phyloP scores from a whole-genome alignment of 2,113 vertebrate genomes.

The Eretmochelys imbricata region DNA sequence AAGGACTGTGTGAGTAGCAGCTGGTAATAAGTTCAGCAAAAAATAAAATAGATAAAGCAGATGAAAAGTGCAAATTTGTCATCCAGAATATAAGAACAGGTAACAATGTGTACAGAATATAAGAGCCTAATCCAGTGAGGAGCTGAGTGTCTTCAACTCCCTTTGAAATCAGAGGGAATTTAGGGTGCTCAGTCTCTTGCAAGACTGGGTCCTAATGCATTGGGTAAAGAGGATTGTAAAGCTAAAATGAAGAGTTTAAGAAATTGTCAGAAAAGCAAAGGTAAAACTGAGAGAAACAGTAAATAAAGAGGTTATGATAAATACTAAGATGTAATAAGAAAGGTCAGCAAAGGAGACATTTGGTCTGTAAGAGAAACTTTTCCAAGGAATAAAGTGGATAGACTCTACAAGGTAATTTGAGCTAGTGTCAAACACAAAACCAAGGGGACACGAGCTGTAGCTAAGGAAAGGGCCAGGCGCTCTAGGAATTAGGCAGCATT shows the following conservation, averaged over 20 bases:
- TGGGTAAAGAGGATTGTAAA: background rate
- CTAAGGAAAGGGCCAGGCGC: background rate
- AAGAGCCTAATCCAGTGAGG: background rate
- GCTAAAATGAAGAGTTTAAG: background rate
- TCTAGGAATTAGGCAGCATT: background rate
- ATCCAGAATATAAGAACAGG: background rate
- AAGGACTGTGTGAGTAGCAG: too few relatives aligned
- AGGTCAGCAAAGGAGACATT: background rate
- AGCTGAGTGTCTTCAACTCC: background rate
- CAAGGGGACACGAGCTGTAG: background rate
- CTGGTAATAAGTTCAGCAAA: background rate
- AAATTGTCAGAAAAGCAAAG: background rate
- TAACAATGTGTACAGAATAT: background rate
- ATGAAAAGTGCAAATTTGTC: background rate
- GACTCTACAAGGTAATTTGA: background rate
- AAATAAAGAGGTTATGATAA: background rate
- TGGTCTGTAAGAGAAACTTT: background rate
- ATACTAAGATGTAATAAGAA: background rate
- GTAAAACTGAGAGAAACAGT: background rate
- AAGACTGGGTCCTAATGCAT: background rate
- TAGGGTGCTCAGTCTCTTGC: background rate
- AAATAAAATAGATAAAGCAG: background rate
- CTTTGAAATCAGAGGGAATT: background rate
- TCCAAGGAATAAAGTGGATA: background rate
- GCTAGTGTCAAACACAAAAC: too few relatives aligned